phyloP scores from a whole-genome alignment of 1,140 invertebrate species.

The Micrasema minimum region DNA sequence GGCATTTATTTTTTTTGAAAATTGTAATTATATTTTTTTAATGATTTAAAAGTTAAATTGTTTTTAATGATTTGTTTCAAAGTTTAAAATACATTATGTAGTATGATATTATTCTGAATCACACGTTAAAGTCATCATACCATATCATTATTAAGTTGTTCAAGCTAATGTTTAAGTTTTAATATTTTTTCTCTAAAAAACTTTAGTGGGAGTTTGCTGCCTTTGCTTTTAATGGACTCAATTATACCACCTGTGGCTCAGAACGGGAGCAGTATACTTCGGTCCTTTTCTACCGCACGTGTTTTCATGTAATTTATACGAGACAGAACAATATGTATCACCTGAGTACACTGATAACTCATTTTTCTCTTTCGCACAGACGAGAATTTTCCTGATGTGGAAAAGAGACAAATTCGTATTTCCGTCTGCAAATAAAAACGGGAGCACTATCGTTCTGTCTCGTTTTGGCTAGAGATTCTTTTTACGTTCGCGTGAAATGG shows the following conservation, averaged over 20 bases:
- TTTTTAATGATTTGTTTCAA: no score
- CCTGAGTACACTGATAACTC: constrained; percentile 10
- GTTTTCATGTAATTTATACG: constrained; percentile 33
- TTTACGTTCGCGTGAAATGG: neutral
- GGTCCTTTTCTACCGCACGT: constrained; percentile 19
- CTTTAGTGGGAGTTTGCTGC: no score
- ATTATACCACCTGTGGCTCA: constrained; percentile 47
- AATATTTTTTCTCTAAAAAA: no score
- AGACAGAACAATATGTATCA: constrained; percentile 20
- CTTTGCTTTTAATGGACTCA: no score
- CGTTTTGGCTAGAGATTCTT: constrained; percentile 1
- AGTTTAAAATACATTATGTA: no score
- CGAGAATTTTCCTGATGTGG: neutral
- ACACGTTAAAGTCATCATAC: no score
- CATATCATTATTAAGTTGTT: no score
- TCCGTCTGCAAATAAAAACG: constrained; percentile 41
- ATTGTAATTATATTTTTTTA: no score
- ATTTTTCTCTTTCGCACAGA: constrained; percentile 18
- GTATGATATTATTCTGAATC: no score
- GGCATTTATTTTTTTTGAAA: no score
- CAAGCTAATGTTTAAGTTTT: no score
- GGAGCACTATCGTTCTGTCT: constrained; percentile 36
- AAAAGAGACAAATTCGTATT: constrained; percentile 4
- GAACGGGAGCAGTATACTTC: constrained; percentile 44
- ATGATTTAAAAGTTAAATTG: no score